These are phyloP conservation scores for Saxicola maurus DNA, from an alignment of 2,797 vertebrate species.

Conservation along the genomic window DNA sequence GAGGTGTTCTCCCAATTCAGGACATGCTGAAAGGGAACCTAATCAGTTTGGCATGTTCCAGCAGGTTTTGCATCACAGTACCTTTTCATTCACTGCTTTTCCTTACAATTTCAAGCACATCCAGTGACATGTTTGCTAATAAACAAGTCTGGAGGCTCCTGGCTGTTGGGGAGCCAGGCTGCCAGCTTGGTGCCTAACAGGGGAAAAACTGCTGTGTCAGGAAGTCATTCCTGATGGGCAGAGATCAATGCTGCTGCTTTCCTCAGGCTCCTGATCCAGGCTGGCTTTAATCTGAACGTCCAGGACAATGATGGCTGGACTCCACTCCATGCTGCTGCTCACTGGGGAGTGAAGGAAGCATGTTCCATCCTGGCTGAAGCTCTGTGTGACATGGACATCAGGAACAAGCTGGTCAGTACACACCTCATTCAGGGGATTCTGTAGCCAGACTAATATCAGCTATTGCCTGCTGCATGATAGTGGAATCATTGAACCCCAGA, in stretches of 20 bases:
- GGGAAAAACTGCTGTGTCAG: neutral
- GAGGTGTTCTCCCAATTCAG: neutral
- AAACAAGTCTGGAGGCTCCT: neutral
- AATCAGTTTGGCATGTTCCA: neutral
- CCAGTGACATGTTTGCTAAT: neutral
- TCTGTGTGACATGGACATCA: slow-evolving; percentile 75
- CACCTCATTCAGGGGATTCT: neutral
- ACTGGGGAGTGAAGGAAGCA: slow-evolving; percentile 78
- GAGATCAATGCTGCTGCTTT: neutral
- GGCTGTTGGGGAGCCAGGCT: neutral
- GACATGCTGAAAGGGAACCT: neutral
- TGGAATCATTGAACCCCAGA: neutral
- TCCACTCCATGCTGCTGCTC: slow-evolving; percentile 74
- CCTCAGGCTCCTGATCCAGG: slow-evolving; percentile 74
- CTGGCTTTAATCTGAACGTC: slow-evolving; percentile 75
- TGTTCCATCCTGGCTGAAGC: slow-evolving; percentile 77
- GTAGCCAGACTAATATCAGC: neutral
- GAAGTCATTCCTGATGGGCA: neutral
- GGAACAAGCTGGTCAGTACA: slow-evolving; percentile 76
- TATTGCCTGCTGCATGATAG: neutral
- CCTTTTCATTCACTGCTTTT: neutral
- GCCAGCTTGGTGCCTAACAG: fast-evolving
- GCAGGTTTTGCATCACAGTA: neutral
- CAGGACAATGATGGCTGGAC: slow-evolving; percentile 78
- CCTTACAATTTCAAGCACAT: neutral